Evolutionary conservation across 2,888 invertebrate species (phyloP).

Genomic region (Tipula vernalis): DNA sequence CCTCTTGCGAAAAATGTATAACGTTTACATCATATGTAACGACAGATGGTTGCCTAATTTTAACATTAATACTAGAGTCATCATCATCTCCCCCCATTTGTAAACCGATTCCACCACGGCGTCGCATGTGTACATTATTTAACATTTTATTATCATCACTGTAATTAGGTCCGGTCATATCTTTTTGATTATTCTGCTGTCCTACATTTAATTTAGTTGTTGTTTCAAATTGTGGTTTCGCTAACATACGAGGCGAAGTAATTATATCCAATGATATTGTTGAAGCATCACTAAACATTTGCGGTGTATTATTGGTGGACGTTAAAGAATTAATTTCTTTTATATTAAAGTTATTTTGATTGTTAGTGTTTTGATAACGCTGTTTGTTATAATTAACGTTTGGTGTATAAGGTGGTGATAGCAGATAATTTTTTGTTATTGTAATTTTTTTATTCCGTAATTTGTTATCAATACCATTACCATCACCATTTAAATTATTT

Average conservation of each 20-base stretch:
- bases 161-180: not conserved
- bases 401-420: conserved; percentile 35
- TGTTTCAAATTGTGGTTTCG: conserved; percentile 34
- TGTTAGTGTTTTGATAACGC: conserved; percentile 12
- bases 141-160: not conserved
- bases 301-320: conserved; percentile 33
- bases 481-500: conserved; percentile 10
- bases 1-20: conserved; percentile 35
- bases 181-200: not conserved
- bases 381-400: conserved; percentile 17
- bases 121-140: not conserved
- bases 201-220: conserved; percentile 26
- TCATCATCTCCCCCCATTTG: not conserved
- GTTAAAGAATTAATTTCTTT: conserved; percentile 18
- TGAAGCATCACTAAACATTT: conserved; percentile 30
- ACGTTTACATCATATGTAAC: conserved; percentile 36
- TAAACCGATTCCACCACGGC: conserved; percentile 6
- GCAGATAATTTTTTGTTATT: conserved; percentile 16
- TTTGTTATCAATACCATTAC: conserved; percentile 9
- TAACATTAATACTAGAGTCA: not conserved
- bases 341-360: conserved; percentile 13
- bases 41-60: conserved; percentile 31
- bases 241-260: conserved; percentile 18
- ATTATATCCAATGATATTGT: conserved; percentile 34
- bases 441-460: not conserved